These are phyloP conservation scores for Gyps fulvus DNA, from an alignment of 2,113 vertebrate species.

Conservation along the genomic window DNA sequence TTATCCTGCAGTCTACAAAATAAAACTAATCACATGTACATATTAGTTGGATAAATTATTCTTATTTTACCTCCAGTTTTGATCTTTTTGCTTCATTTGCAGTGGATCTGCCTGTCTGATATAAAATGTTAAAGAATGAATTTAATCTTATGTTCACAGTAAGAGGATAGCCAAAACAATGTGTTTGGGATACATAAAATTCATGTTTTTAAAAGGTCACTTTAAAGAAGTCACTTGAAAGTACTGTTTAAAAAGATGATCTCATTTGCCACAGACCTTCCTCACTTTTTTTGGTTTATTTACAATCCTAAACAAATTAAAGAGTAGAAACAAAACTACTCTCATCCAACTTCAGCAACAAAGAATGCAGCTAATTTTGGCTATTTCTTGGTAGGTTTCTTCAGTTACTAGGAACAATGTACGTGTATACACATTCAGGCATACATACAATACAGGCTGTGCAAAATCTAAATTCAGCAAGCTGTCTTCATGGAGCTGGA, in stretches of 20 bases:
- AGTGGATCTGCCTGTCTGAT: not conserved
- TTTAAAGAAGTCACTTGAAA: not conserved
- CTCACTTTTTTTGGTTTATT: not conserved
- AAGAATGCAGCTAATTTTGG: not conserved
- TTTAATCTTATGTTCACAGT: not conserved
- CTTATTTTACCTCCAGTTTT: constrained; percentile 16
- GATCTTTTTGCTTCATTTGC: constrained; percentile 2
- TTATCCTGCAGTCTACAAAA: constrained; percentile 8
- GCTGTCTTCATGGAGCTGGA: not conserved
- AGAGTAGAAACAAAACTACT: not conserved
- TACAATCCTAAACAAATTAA: not conserved
- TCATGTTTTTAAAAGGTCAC: not conserved
- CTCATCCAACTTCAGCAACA: not conserved
- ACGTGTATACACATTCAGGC: not conserved
- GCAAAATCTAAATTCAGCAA: not conserved
- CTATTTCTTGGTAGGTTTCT: not conserved
- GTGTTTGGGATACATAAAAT: not conserved
- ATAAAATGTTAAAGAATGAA: not conserved
- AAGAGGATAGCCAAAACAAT: not conserved
- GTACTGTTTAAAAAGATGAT: not conserved
- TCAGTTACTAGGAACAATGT: not conserved
- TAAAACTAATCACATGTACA: constrained; percentile 14
- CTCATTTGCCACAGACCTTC: not conserved
- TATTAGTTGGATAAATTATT: constrained; percentile 17
- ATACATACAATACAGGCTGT: not conserved